A percentile compares a stretch with the other conserved stretches of the same genome.
phyloP scores from a whole-genome alignment of 2,888 invertebrate species.

The Scrobipalpa costella region DNA sequence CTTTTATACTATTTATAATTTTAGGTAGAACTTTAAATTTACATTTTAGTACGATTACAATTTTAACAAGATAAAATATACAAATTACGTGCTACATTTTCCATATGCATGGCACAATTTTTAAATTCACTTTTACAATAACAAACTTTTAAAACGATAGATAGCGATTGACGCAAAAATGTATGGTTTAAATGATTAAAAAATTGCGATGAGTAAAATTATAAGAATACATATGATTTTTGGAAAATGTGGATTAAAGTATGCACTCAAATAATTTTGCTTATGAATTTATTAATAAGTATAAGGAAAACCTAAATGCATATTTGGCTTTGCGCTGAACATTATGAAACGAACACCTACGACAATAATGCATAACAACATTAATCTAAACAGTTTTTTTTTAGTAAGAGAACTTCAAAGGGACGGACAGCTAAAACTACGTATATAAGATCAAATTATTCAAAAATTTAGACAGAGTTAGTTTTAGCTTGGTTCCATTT shows the following conservation, averaged over 20 bases:
- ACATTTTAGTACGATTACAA: slow-evolving; percentile 11
- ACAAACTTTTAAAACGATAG: not conserved
- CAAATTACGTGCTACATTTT: slow-evolving; percentile 10
- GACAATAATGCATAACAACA: not conserved
- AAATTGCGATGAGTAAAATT: too few species aligned
- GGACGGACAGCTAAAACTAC: slow-evolving; percentile 26
- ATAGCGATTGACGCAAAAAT: not conserved
- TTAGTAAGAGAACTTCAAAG: slow-evolving; percentile 8
- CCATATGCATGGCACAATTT: slow-evolving; percentile 11
- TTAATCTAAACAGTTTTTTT: not conserved
- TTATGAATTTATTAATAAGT: too few species aligned
- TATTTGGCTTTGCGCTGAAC: slow-evolving; percentile 5
- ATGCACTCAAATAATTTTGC: too few species aligned
- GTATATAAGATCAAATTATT: slow-evolving; percentile 14
- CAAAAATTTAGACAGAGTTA: not conserved
- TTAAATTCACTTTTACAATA: slow-evolving; percentile 11
- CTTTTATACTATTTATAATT: slow-evolving; percentile 12
- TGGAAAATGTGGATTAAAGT: too few species aligned
- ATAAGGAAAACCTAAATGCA: too few species aligned
- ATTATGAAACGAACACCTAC: too few species aligned
- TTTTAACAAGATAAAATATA: slow-evolving; percentile 17
- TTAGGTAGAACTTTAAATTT: not conserved
- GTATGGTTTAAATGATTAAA: too few species aligned
- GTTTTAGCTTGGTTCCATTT: slow-evolving; percentile 20
- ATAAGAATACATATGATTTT: too few species aligned